A percentile compares a stretch with the other conserved stretches of the same genome.
phyloP scores from a whole-genome alignment of 2,888 invertebrate species.

The Polietes domitor region DNA sequence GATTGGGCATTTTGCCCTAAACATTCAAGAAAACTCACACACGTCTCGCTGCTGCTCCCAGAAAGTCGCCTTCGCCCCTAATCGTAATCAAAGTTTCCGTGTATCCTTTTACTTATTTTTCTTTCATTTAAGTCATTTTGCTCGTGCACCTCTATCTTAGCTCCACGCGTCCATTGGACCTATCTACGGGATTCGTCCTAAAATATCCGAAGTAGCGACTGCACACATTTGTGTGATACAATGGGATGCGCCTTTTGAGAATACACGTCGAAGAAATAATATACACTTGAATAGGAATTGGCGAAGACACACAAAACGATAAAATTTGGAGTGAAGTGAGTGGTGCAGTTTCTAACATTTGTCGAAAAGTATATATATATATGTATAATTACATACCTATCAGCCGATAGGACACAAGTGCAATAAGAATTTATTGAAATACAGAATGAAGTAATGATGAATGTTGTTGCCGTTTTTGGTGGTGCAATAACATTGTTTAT shows the following conservation, averaged over 20 bases:
- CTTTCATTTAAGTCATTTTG: constrained; percentile 41
- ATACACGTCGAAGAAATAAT: constrained; percentile 67
- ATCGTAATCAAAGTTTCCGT: constrained; percentile 47
- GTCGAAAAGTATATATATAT: constrained; percentile 66
- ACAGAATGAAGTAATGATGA: constrained; percentile 23
- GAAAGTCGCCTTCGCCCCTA: constrained; percentile 63
- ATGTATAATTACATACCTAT: constrained; percentile 32
- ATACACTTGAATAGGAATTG: constrained; percentile 29
- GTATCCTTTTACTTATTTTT: constrained; percentile 46
- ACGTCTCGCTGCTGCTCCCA: constrained; percentile 46
- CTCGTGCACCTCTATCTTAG: not conserved
- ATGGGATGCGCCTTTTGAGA: constrained; percentile 58
- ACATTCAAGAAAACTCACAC: constrained; percentile 41
- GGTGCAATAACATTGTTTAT: constrained; percentile 52
- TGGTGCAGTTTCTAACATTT: constrained; percentile 37
- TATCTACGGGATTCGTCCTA: constrained; percentile 72
- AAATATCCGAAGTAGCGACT: constrained; percentile 68
- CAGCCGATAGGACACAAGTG: constrained; percentile 33
- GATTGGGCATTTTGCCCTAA: constrained; percentile 61
- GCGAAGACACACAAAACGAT: constrained; percentile 11
- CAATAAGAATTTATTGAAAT: constrained; percentile 37
- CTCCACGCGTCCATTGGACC: constrained; percentile 65
- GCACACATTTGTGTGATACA: constrained; percentile 25
- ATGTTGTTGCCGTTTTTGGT: constrained; percentile 39
- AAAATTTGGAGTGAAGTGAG: constrained; percentile 25